Base-by-base conservation (phyloP, 1,140 invertebrate genomes). In the Batillaria attramentaria region DNA sequence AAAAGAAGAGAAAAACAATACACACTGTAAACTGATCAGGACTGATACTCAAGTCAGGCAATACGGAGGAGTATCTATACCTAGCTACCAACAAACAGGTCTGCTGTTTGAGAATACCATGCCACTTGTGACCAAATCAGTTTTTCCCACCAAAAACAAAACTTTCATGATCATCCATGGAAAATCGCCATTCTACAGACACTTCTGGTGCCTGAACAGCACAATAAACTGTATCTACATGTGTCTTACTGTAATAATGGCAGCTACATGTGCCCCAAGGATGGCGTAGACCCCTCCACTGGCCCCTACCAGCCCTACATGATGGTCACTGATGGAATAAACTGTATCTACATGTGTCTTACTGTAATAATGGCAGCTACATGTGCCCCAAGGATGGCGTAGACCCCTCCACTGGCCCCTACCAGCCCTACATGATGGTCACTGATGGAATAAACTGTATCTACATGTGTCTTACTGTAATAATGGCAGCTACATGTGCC, bases 241-340 rank as follows among this genome's bases (percentile, higher is more conserved):
- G 13, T 37, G 41, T 84, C 83, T 92, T 90, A 96, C 96, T 94
- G 99, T 94, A 80, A 99, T 94, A 54, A 99, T 95, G 33, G 96
- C 97, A 24, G 98, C 96, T 62, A 99, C 93, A 88, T 99, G 98
- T 18, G 97, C 98, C 0, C 97, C 95, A 33, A 99, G 96, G 6
- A 99, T 87, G 6, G 98, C 96, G 90, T 99, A 99, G 0, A 98
- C 97, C 0, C 98, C 98, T 18, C 97, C 98, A 46, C 97, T 98
- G 10, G 98, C 98, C 33, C 98, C 98, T 20, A 97, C 97, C 4
- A 99, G 91, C 84, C 93, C 97, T 2, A 97, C 95, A 46, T 90
- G 89, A 0, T 97, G 96, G 92, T 98, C 97, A 5, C 95, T 94
- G 2, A 98, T 92, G 4, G 97, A 54, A 54, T 20, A 54, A 2